Conservation (phyloP, 2,113 vertebrate species). For the Arvicanthis niloticus region DNA sequence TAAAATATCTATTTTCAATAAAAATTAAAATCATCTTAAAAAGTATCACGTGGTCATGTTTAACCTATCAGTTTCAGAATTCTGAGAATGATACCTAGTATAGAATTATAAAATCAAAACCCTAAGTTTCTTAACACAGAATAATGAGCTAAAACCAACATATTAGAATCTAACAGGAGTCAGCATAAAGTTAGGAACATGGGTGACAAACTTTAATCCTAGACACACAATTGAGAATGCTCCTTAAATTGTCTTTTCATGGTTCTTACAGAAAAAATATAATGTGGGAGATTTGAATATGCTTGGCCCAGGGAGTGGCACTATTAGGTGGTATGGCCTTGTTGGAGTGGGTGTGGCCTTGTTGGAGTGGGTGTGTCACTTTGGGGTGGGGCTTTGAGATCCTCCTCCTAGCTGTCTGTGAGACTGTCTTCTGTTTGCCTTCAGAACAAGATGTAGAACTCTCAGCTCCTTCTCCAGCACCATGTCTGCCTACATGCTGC, state of each 20-base stretch:
- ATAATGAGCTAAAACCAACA: not conserved
- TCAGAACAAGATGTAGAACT: too few species aligned
- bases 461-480: too few species aligned
- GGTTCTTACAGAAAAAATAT: not conserved
- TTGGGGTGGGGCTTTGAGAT: too few species aligned
- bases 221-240: not conserved
- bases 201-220: not conserved
- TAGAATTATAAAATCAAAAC: conserved; percentile 7
- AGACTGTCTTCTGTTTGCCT: too few species aligned
- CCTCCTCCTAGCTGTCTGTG: too few species aligned
- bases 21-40: not conserved
- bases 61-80: not conserved
- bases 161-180: not conserved
- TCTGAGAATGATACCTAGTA: not conserved
- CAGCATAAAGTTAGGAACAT: not conserved
- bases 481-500: too few species aligned
- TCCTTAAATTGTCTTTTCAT: not conserved
- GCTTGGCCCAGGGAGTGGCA: too few species aligned
- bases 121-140: not conserved
- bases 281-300: too few species aligned
- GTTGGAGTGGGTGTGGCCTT: too few species aligned
- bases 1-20: not conserved
- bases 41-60: not conserved
- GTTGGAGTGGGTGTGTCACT: too few species aligned
- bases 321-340: too few species aligned